Evolutionary conservation across 2,797 vertebrate genomes (phyloP), one percentile per base, ranked within the genome.

Genomic region (Cossypha dichroa): DNA sequence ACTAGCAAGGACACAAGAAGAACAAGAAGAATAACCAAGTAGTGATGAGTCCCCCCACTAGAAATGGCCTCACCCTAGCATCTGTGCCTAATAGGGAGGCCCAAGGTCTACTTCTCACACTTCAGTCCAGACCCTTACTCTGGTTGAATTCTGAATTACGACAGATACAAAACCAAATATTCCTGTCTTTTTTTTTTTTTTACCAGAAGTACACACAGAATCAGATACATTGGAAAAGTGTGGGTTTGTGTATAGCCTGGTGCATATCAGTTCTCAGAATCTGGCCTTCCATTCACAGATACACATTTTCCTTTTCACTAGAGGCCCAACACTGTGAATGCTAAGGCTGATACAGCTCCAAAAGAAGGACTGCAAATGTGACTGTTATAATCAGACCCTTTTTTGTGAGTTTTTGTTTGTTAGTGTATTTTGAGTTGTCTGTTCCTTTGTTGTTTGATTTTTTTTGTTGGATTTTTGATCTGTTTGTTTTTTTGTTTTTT

Each of bases 11-110:
- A n/a, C n/a, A 60, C 31, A 55, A 9, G 0, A 13, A 41, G n/a
- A 59, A 29, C 34, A 21, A 33, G 58, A 21, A 56, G 23, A 54
- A 56, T 21, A 17, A 72, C 5, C 8, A 48, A 34, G 21, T 3
- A 46, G 15, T 4, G 15, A 43, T 0, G 1, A 69, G 14, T 38
- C 3, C 40, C 29, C 2, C 3, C 59, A 34, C 16, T 3, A 64
- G 43, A 70, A 85, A 43, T 6, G 60, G 33, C 29, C 41, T 63
- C 52, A 63, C 10, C 38, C 28, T 1, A 56, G 49, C 23, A 13
- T 23, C 33, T 38, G 15, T 38, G 29, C 31, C 43, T 48, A 78
- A 11, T 1, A 43, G 18, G 23, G 18, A 88, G 13, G 41, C 21
- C 20, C 5, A 7, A 75, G n/a, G 19, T 56, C 34, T 23, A 13